These are phyloP conservation scores for Oopsacas minuta DNA, from an alignment of 37 sponge, comb jelly and placozoan genomes.

Conservation along the genomic window DNA sequence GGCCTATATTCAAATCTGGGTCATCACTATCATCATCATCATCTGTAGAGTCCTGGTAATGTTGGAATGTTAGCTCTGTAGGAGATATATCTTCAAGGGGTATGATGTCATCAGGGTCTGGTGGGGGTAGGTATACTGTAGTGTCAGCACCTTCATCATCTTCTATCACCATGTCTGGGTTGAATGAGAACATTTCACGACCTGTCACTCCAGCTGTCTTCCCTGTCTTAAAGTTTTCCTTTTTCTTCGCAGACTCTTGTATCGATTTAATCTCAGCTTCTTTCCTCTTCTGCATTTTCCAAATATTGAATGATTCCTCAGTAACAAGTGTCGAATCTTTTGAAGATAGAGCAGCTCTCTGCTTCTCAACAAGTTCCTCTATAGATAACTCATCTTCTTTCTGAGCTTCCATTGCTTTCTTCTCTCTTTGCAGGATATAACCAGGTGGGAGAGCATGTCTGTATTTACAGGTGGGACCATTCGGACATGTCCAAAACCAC, in stretches of 20 bases:
- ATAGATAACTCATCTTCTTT: slow-evolving; percentile 55
- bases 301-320: background rate
- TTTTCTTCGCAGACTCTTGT: slow-evolving; percentile 39
- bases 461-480: slow-evolving; percentile 82
- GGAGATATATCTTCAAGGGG: background rate
- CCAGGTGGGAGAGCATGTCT: slow-evolving; percentile 94
- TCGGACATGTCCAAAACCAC: slow-evolving; percentile 99
- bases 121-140: slow-evolving; percentile 23
- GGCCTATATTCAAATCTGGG: background rate
- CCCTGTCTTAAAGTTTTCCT: slow-evolving; percentile 76
- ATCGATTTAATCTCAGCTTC: background rate
- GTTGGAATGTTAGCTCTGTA: background rate
- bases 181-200: slow-evolving; percentile 90
- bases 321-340: background rate
- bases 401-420: slow-evolving; percentile 45
- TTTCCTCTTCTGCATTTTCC: background rate
- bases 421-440: slow-evolving; percentile 74
- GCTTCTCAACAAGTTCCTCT: slow-evolving; percentile 87
- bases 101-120: background rate
- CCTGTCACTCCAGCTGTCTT: slow-evolving; percentile 74
- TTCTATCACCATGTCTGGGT: slow-evolving; percentile 60
- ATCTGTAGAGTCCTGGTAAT: background rate
- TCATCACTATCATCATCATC: background rate
- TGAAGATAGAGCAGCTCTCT: slow-evolving; percentile 32
- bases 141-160: slow-evolving; percentile 63